phyloP scores from a whole-genome alignment of 2,888 invertebrate genomes.

The Hyalella azteca region DNA sequence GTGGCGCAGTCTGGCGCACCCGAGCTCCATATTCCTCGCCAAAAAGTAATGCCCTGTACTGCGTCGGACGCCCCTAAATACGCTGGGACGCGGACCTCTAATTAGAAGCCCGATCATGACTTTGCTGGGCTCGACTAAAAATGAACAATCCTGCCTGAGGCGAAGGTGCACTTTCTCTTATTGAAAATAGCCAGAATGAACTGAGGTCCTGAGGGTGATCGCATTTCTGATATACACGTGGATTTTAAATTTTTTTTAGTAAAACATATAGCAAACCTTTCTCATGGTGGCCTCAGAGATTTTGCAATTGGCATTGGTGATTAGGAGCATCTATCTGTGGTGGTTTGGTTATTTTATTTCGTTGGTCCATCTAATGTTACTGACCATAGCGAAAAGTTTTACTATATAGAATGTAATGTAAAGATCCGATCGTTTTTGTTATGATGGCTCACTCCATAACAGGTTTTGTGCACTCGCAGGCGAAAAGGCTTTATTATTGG shows the following conservation, averaged over 20 bases:
- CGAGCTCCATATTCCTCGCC: not conserved
- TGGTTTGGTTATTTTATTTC: too few species aligned
- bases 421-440: too few species aligned
- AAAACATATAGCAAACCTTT: not conserved
- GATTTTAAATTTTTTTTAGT: not conserved
- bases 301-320: not conserved
- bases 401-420: too few species aligned
- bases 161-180: too few species aligned
- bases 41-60: conserved; percentile 20
- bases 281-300: not conserved
- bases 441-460: too few species aligned
- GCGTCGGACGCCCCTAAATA: conserved; percentile 19
- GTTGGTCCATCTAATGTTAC: too few species aligned
- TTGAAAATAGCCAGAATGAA: not conserved
- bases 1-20: not conserved
- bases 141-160: not conserved
- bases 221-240: not conserved
- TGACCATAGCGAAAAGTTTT: too few species aligned
- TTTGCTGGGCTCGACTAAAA: conserved; percentile 1
- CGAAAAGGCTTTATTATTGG: too few species aligned
- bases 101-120: conserved; percentile 5
- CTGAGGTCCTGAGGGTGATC: not conserved
- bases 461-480: too few species aligned
- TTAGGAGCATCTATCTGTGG: not conserved
- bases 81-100: not conserved